Evolutionary conservation across 2,113 vertebrate species (phyloP).

Genomic region (Cheilinus undulatus): DNA sequence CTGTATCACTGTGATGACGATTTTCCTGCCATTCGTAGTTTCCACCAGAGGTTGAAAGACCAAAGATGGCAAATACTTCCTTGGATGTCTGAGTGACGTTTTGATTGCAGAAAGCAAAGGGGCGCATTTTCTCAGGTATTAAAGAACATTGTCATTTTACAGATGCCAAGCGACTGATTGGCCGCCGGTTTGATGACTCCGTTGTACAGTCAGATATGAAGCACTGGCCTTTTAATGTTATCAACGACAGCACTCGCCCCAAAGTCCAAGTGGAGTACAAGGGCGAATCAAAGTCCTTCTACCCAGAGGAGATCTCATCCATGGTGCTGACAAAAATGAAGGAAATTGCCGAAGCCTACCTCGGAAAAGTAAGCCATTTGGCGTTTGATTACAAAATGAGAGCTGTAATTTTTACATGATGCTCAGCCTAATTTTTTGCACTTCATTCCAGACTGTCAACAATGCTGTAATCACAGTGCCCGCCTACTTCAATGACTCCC

Average conservation of each 20-base stretch:
- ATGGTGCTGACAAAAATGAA: constrained; percentile 87
- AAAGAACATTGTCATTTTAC: background rate
- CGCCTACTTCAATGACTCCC: constrained; percentile 87
- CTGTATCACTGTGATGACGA: constrained; percentile 83
- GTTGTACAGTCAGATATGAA: constrained; percentile 88
- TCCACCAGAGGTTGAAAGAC: constrained; percentile 63
- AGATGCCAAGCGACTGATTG: constrained; percentile 87
- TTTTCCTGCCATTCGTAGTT: constrained; percentile 84
- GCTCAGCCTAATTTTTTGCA: background rate
- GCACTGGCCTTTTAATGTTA: constrained; percentile 85
- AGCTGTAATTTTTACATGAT: background rate
- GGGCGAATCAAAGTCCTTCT: constrained; percentile 83
- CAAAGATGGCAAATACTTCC: constrained; percentile 59
- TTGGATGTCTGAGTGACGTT: constrained; percentile 73
- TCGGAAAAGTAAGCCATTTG: constrained; percentile 79
- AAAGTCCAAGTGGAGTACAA: constrained; percentile 87
- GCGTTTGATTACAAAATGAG: rapidly evolving
- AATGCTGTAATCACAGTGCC: constrained; percentile 87
- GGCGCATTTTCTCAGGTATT: rapidly evolving
- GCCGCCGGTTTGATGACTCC: constrained; percentile 83
- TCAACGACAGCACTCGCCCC: constrained; percentile 81
- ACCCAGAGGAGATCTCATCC: constrained; percentile 85
- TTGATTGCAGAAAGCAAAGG: background rate
- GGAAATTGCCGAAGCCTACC: constrained; percentile 87
- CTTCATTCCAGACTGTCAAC: constrained; percentile 73